Percentiles rank a stretch among this genome's conserved stretches.
phyloP scores from a whole-genome alignment of 2,113 vertebrate genomes.

The Urocolius indicus region DNA sequence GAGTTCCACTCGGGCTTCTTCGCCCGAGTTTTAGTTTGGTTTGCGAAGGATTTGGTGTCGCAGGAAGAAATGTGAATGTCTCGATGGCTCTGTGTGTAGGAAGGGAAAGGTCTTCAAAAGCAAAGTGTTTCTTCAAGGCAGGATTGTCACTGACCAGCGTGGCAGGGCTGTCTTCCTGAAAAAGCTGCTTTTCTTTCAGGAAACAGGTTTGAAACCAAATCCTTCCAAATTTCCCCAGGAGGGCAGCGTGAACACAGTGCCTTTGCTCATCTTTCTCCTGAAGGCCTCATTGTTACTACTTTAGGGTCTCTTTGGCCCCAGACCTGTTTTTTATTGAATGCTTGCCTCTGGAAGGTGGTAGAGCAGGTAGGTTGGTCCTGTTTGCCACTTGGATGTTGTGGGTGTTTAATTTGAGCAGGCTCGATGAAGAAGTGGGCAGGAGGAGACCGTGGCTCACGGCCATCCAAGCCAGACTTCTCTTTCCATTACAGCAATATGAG shows the following conservation, averaged over 20 bases:
- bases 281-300: background rate
- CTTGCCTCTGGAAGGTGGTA: background rate
- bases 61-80: background rate
- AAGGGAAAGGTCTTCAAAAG: background rate
- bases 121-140: background rate
- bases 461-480: background rate
- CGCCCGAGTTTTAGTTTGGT: background rate
- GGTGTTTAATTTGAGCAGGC: background rate
- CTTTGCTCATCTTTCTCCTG: background rate
- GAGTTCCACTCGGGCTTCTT: background rate
- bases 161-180: background rate
- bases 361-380: background rate
- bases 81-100: background rate
- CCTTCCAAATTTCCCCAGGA: background rate
- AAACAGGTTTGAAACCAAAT: background rate
- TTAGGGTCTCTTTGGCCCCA: background rate
- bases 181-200: background rate
- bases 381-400: background rate
- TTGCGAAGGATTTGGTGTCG: background rate
- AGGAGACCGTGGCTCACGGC: background rate
- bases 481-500: background rate
- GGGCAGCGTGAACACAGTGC: fast-evolving
- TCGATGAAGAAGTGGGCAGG: background rate
- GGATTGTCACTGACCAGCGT: background rate
- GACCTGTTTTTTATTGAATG: fast-evolving